These are phyloP conservation scores for Meandrina meandrites DNA, from an alignment of 92 coral and sea anemone species.

Conservation along the genomic window DNA sequence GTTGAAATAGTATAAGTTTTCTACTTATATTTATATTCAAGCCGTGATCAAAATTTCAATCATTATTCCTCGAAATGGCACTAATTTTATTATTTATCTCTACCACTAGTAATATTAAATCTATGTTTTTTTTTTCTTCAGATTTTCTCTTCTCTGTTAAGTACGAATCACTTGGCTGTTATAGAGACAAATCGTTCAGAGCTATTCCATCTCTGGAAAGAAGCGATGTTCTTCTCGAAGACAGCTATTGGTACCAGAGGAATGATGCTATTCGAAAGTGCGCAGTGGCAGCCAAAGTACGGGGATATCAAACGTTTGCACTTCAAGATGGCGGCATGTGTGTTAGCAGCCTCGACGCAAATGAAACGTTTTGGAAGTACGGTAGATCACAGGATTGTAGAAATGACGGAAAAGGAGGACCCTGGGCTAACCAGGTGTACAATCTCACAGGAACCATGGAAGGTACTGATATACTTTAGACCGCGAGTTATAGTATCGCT, in stretches of 20 bases:
- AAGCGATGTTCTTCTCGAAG: conserved; percentile 9
- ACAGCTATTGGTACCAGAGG: conserved; percentile 1
- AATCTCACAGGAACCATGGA: conserved; percentile 14
- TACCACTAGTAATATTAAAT: too few species aligned
- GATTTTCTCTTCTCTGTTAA: background rate
- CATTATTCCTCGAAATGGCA: too few species aligned
- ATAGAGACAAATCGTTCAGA: background rate
- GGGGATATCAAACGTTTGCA: conserved; percentile 34
- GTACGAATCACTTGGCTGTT: conserved; percentile 32
- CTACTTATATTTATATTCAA: too few species aligned
- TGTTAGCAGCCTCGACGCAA: conserved; percentile 4
- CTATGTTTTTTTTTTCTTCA: background rate
- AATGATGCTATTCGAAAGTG: conserved; percentile 33
- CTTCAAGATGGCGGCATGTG: conserved; percentile 44
- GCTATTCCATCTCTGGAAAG: conserved; percentile 22
- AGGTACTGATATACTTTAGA: background rate
- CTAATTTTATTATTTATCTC: too few species aligned
- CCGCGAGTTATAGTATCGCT: too few species aligned
- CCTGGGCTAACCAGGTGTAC: conserved; percentile 37
- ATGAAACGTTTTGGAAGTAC: background rate
- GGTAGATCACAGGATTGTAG: conserved; percentile 21
- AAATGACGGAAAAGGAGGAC: conserved; percentile 41
- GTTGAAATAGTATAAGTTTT: too few species aligned
- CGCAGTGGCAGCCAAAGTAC: conserved; percentile 24
- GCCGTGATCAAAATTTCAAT: too few species aligned